Percentiles rank a stretch among this genome's conserved stretches.
Conservation (phyloP, 1,140 invertebrate genomes). For the Drosophila erecta region DNA sequence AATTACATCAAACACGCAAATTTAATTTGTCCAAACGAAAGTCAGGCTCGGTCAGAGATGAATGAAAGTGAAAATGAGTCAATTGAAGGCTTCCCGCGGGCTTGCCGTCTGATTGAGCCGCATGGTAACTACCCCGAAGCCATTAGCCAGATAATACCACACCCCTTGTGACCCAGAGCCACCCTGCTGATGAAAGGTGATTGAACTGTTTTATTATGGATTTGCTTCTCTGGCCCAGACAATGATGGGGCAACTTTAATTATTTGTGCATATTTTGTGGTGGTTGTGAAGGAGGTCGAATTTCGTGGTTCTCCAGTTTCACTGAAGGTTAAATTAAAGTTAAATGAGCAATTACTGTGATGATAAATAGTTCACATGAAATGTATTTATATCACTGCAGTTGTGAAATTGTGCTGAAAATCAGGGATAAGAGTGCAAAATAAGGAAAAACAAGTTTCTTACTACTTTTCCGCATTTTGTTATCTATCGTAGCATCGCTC, state of each 20-base stretch:
- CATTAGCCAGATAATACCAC: slow-evolving; percentile 15
- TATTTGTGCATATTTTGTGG: slow-evolving; percentile 47
- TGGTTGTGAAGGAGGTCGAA: background rate
- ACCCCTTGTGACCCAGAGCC: background rate
- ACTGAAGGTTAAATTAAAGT: slow-evolving; percentile 73
- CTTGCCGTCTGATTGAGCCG: slow-evolving; percentile 7
- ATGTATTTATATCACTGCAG: background rate
- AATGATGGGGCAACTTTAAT: slow-evolving; percentile 69
- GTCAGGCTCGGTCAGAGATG: slow-evolving; percentile 32
- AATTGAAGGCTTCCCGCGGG: slow-evolving; percentile 28
- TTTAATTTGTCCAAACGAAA: slow-evolving; percentile 55
- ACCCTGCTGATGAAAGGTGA: slow-evolving; percentile 16
- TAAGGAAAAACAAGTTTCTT: background rate
- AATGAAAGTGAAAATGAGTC: slow-evolving; percentile 41
- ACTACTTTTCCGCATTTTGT: background rate
- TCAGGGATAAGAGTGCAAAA: background rate
- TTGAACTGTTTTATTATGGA: slow-evolving; percentile 52
- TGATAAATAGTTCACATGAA: background rate
- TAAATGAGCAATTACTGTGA: slow-evolving; percentile 28
- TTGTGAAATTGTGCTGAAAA: slow-evolving; percentile 9
- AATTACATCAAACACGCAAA: slow-evolving; percentile 45
- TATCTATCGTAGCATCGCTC: slow-evolving; percentile 2
- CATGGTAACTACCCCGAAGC: slow-evolving; percentile 19
- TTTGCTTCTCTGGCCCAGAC: slow-evolving; percentile 31
- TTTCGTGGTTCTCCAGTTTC: slow-evolving; percentile 28